phyloP scores from a whole-genome alignment of 2,888 invertebrate species.

The Brassicogethes aeneus region DNA sequence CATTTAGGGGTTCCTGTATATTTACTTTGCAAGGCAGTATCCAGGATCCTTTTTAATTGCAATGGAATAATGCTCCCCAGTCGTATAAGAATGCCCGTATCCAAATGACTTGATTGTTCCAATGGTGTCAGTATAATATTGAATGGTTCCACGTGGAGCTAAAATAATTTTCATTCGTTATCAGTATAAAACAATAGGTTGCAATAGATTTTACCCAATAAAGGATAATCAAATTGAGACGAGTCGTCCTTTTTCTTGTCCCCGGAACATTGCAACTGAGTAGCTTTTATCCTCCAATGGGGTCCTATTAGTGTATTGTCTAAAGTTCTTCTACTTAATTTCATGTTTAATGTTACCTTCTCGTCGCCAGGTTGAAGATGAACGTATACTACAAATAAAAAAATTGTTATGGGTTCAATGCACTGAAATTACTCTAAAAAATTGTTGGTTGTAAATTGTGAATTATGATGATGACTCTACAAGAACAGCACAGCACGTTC shows the following conservation, averaged over 20 bases:
- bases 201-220: conserved; percentile 27
- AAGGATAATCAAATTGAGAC: conserved; percentile 21
- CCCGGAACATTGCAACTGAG: conserved; percentile 35
- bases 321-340: conserved; percentile 41
- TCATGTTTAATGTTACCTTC: conserved; percentile 17
- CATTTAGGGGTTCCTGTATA: no score
- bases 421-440: no score
- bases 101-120: conserved; percentile 56
- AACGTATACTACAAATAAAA: conserved; percentile 29
- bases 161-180: no score
- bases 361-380: conserved; percentile 14
- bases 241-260: conserved; percentile 15
- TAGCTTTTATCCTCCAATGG: conserved; percentile 32
- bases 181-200: no score
- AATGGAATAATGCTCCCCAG: conserved; percentile 50
- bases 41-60: conserved; percentile 45
- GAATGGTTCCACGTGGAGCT: conserved; percentile 59
- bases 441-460: no score
- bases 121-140: conserved; percentile 51
- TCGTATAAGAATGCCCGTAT: conserved; percentile 47
- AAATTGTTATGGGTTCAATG: no score
- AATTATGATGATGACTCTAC: no score
- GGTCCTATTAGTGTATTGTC: conserved; percentile 17
- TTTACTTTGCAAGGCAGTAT: conserved; percentile 28
- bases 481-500: no score